Evolutionary conservation across 2,113 vertebrate species (phyloP), one percentile per base, ranked within the genome.

Genomic region (Brienomyrus brachyistius): DNA sequence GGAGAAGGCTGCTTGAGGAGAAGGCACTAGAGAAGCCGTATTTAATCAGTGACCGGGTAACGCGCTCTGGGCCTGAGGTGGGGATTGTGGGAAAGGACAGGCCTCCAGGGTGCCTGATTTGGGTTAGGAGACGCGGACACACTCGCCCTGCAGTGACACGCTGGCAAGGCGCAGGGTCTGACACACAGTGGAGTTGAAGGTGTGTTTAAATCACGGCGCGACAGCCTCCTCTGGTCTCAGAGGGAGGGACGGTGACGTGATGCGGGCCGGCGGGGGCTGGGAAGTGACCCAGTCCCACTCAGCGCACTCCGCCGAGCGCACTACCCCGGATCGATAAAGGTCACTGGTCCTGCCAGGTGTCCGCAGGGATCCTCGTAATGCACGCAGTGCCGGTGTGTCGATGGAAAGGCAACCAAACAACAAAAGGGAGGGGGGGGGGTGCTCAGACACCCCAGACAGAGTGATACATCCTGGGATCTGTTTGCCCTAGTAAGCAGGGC

Each of bases 351-450:
- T 15, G 83, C 23, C 2, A 85, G 83, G 83, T 47, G 23, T 27
- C 45, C 13, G 11, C 21, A 51, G 83, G 45, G 45, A 50, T 31
- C 83, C 43, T 27, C 45, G 0, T 31, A 85, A 85, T 51, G 83
- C 45, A 6, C 47, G 43, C 54, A 43, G 48, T 54, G 48, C 6
- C 15, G 51, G 85, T 15, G 5, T 62, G 62, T 27, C 11, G 45
- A 35, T 40, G 47, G 43, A 56, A 56, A 52, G 88, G 23, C n/a
- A 9, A 80, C 40, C 48, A 13, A 66, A 89, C 31, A 54, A 84
- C 43, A 90, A 62, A 66, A 10, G 48, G 35, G 52, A 86, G 62
- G 92, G 93, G 92, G 89, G 52, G 51, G 35, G 52, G 27, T n/a
- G 27, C 50, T 86, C 50, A 31, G 48, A 54, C 48, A 80, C 82